A percentile compares a stretch with the other conserved stretches of the same genome.
Evolutionary conservation across 2,797 vertebrate genomes (phyloP).

Genomic region (Eulemur rubriventer): DNA sequence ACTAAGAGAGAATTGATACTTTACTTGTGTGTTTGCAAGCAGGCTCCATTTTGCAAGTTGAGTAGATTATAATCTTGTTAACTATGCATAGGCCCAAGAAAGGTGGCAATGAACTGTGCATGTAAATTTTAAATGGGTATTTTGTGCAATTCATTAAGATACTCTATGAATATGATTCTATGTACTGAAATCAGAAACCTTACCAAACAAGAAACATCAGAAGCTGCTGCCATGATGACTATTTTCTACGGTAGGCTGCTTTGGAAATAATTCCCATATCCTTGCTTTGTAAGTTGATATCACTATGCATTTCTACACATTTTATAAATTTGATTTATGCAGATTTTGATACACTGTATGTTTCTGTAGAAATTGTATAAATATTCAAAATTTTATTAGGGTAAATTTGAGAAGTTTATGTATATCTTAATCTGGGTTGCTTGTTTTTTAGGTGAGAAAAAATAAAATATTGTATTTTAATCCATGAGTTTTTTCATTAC

Average conservation of each 20-base stretch:
- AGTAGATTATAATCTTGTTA: constrained; percentile 82
- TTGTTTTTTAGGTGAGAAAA: constrained; percentile 89
- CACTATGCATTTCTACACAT: constrained; percentile 92
- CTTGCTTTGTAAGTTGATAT: constrained; percentile 89
- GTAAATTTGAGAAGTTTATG: constrained; percentile 84
- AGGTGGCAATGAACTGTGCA: constrained; percentile 80
- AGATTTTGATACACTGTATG: constrained; percentile 92
- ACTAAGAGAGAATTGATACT: constrained; percentile 67
- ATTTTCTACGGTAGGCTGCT: constrained; percentile 85
- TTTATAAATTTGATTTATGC: constrained; percentile 92
- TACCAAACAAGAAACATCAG: constrained; percentile 77
- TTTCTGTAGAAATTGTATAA: constrained; percentile 92
- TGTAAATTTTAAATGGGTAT: constrained; percentile 82
- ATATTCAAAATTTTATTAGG: constrained; percentile 87
- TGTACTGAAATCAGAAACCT: constrained; percentile 81
- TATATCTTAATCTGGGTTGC: constrained; percentile 87
- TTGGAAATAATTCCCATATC: constrained; percentile 85
- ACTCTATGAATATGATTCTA: constrained; percentile 81
- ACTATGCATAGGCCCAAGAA: constrained; percentile 87
- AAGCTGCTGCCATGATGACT: constrained; percentile 85
- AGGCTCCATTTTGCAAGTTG: constrained; percentile 78
- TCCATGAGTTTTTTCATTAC: constrained; percentile 67
- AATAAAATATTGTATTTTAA: constrained; percentile 88
- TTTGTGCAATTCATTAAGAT: constrained; percentile 85
- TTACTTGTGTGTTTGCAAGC: constrained; percentile 80